phyloP scores from a whole-genome alignment of 2,888 invertebrate species.

The Fragum whitleyi region DNA sequence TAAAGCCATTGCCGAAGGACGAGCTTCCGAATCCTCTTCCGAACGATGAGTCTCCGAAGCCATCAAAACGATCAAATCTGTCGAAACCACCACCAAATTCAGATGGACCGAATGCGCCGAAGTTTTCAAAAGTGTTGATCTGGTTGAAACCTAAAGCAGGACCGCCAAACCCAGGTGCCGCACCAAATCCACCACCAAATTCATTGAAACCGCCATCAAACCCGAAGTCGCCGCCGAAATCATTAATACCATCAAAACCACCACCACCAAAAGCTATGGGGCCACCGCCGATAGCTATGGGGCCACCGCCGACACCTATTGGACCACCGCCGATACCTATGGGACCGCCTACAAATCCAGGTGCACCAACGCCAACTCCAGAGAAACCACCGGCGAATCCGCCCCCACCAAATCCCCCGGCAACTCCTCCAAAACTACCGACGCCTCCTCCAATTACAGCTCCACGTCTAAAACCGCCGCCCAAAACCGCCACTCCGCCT shows the following conservation, averaged over 20 bases:
- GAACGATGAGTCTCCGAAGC: too few species aligned
- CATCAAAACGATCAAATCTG: background rate
- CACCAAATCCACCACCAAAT: too few species aligned
- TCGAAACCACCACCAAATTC: background rate
- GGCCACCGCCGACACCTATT: background rate
- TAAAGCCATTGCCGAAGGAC: too few species aligned
- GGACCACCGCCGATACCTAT: too few species aligned
- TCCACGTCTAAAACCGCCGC: background rate
- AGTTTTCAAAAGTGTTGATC: background rate
- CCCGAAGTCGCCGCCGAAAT: background rate
- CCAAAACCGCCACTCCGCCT: background rate
- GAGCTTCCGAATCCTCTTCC: too few species aligned
- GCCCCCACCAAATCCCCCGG: background rate
- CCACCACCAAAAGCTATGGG: too few species aligned
- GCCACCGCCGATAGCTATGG: too few species aligned
- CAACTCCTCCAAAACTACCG: background rate
- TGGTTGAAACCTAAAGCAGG: too few species aligned
- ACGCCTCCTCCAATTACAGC: background rate
- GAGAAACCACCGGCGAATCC: background rate
- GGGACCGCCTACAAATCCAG: background rate
- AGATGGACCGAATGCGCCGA: background rate
- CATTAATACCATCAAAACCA: background rate
- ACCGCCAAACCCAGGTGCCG: too few species aligned
- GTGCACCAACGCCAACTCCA: background rate
- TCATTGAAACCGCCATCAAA: background rate